These are phyloP conservation scores for Callipepla californica DNA, from an alignment of 2,113 vertebrate species.

Conservation along the genomic window DNA sequence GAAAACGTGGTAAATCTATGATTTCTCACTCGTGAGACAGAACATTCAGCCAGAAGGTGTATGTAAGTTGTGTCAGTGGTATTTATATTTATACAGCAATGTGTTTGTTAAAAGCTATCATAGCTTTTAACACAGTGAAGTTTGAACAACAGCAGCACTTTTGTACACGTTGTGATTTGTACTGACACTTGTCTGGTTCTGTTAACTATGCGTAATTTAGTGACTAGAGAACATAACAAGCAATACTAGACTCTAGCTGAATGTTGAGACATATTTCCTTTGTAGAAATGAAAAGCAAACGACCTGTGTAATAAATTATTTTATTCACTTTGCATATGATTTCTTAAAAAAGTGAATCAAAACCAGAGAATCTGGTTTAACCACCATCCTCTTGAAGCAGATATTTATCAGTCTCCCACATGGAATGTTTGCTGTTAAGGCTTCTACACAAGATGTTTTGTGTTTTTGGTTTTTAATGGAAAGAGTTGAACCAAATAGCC, in stretches of 20 bases:
- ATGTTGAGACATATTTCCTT: background rate
- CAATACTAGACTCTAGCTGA: background rate
- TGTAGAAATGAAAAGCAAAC: slow-evolving; percentile 47
- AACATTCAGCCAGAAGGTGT: background rate
- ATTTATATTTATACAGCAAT: background rate
- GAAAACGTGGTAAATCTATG: background rate
- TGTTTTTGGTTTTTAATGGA: background rate
- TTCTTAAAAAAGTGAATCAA: slow-evolving; percentile 11
- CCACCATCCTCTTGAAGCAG: background rate
- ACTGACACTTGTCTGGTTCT: background rate
- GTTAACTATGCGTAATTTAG: background rate
- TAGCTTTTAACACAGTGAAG: background rate
- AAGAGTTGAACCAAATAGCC: background rate
- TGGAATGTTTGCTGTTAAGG: slow-evolving; percentile 2
- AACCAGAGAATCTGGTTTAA: slow-evolving; percentile 18
- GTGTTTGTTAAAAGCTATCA: background rate
- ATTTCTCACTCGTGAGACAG: background rate
- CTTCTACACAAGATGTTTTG: fast-evolving
- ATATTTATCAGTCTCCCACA: slow-evolving; percentile 18
- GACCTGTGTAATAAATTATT: slow-evolving; percentile 23
- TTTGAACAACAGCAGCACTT: background rate
- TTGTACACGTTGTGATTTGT: too few species aligned
- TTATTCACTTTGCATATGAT: background rate
- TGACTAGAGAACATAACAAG: background rate
- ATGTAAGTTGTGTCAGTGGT: background rate